Evolutionary conservation across 2,888 invertebrate genomes (phyloP).

Genomic region (Brenthis hecate): DNA sequence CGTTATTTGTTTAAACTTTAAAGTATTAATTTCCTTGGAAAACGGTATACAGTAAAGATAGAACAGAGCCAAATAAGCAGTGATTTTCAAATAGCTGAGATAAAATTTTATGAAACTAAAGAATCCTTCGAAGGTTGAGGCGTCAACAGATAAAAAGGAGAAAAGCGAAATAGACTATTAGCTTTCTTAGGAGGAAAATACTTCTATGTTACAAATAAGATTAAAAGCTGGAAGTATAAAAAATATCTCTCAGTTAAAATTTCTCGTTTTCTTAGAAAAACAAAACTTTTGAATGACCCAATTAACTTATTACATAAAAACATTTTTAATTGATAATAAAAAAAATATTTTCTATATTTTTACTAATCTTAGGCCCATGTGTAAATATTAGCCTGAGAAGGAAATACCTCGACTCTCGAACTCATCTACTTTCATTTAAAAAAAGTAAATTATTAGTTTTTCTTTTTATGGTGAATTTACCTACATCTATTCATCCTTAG

Average conservation of each 20-base stretch:
- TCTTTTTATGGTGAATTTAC: too few species aligned
- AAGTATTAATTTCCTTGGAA: not conserved
- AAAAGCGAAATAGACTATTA: constrained; percentile 19
- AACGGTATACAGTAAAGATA: not conserved
- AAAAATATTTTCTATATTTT: too few species aligned
- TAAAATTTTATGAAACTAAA: constrained; percentile 37
- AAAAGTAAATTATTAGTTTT: too few species aligned
- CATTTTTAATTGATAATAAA: too few species aligned
- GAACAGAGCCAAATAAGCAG: constrained; percentile 20
- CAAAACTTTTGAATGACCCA: too few species aligned
- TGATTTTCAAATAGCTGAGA: constrained; percentile 29
- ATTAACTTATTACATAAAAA: too few species aligned
- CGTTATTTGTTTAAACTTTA: not conserved
- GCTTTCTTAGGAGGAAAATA: constrained; percentile 7
- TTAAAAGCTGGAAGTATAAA: not conserved
- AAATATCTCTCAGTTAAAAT: not conserved
- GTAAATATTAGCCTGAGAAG: too few species aligned
- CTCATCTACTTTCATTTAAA: too few species aligned
- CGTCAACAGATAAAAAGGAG: constrained; percentile 36
- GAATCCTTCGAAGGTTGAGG: constrained; percentile 26
- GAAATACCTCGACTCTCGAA: too few species aligned
- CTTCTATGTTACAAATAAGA: constrained; percentile 9
- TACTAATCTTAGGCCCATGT: too few species aligned
- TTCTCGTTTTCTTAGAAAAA: not conserved
- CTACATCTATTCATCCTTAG: too few species aligned